Conservation (phyloP, 2,888 invertebrate species). For the Phyllotreta cruciferae region DNA sequence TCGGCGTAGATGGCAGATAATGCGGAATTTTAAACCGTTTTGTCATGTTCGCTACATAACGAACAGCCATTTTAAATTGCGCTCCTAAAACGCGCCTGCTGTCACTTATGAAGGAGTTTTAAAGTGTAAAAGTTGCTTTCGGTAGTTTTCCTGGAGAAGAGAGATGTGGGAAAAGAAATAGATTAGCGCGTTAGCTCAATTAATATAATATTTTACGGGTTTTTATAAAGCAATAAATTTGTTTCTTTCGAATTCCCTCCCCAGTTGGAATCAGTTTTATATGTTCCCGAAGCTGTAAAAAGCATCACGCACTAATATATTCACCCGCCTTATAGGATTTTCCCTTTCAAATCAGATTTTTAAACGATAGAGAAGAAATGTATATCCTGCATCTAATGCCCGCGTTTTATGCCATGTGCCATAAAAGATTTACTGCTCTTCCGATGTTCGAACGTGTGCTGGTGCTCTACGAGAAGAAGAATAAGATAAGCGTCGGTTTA, state of each 20-base stretch:
- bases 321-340: not conserved
- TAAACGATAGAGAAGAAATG: conserved; percentile 1
- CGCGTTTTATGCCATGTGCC: conserved; percentile 5
- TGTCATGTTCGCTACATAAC: conserved; percentile 13
- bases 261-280: too few relatives aligned
- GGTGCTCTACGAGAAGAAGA: conserved; percentile 4
- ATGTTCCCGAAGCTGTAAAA: too few relatives aligned
- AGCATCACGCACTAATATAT: too few relatives aligned
- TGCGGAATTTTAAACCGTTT: conserved; percentile 18
- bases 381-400: conserved; percentile 7
- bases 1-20: conserved; percentile 12
- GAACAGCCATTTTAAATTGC: conserved; percentile 2
- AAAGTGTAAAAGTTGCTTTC: not conserved
- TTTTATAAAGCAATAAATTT: too few relatives aligned
- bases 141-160: not conserved
- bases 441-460: conserved; percentile 8
- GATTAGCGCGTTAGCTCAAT: too few relatives aligned
- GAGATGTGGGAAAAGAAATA: too few relatives aligned
- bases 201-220: too few relatives aligned
- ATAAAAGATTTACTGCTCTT: conserved; percentile 15
- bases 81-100: not conserved
- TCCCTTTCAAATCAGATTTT: conserved; percentile 11
- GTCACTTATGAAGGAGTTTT: conserved; percentile 1
- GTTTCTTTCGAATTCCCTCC: too few relatives aligned
- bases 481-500: conserved; percentile 21